Conservation (phyloP, 2,888 invertebrate genomes). For the Lasioglossum leucozonium region DNA sequence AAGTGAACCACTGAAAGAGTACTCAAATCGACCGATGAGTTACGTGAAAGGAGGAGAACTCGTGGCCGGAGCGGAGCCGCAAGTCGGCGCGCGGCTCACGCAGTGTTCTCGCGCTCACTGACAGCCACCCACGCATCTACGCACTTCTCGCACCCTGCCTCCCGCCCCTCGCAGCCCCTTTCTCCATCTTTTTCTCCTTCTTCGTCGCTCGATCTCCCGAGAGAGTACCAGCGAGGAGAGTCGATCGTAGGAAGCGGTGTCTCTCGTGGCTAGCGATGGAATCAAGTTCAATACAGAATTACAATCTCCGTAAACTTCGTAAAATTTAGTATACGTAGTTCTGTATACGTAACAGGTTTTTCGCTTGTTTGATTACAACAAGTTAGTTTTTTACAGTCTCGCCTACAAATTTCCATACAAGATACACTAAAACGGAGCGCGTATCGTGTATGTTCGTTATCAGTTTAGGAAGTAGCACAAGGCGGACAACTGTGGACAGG, state of each 20-base stretch:
- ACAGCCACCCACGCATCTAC: conserved; percentile 77
- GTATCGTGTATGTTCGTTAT: background rate
- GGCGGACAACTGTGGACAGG: background rate
- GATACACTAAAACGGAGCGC: background rate
- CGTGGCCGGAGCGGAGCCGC: conserved; percentile 53
- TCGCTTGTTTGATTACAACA: too few relatives aligned
- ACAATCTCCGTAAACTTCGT: too few relatives aligned
- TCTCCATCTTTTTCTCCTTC: conserved; percentile 31
- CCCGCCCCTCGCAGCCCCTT: conserved; percentile 24
- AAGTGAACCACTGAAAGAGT: background rate
- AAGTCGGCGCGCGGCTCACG: conserved; percentile 64
- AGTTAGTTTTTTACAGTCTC: background rate
- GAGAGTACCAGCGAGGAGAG: background rate
- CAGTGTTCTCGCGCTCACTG: conserved; percentile 74
- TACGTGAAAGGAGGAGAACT: conserved; percentile 22
- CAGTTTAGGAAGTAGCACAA: conserved; percentile 21
- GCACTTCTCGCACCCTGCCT: conserved; percentile 53
- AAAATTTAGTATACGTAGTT: too few relatives aligned
- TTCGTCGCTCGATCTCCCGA: background rate
- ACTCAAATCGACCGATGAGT: background rate
- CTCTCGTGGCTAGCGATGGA: background rate
- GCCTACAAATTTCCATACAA: background rate
- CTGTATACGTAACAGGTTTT: too few relatives aligned
- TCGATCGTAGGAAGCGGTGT: background rate
- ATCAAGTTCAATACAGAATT: background rate